Evolutionary conservation across 2,888 invertebrate genomes (phyloP).

Genomic region (Cylindroiulus punctatus): DNA sequence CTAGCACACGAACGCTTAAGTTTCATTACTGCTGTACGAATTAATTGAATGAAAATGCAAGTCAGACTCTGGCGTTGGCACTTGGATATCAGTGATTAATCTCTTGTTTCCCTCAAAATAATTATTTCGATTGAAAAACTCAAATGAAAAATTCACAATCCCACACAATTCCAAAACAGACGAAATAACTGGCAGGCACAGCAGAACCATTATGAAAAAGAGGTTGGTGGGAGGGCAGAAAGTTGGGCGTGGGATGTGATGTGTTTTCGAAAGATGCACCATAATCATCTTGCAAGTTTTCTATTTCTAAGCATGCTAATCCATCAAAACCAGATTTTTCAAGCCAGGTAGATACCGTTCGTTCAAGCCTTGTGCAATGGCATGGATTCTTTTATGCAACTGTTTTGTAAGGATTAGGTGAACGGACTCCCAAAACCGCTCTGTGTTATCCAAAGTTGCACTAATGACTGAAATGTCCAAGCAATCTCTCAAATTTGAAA

Average conservation of each 20-base stretch:
- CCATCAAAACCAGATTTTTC: neutral
- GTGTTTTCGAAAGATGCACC: no score
- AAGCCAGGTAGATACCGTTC: neutral
- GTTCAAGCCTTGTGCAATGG: neutral
- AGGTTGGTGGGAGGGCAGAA: neutral
- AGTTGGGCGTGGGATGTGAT: no score
- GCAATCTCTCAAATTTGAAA: neutral
- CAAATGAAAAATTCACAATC: neutral
- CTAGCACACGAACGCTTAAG: slow-evolving; percentile 6
- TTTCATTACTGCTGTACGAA: neutral
- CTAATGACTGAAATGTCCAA: neutral
- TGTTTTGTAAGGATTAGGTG: slow-evolving; percentile 15
- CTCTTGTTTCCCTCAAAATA: neutral
- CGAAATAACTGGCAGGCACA: neutral
- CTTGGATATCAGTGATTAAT: neutral
- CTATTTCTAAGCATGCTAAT: neutral
- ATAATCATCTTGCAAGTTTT: neutral
- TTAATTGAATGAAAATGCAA: neutral
- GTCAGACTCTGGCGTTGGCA: neutral
- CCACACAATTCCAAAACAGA: neutral
- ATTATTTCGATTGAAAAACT: slow-evolving; percentile 1
- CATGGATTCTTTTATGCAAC: neutral
- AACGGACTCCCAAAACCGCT: neutral
- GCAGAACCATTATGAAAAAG: neutral
- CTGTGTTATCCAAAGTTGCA: neutral